Conservation (phyloP, 2,113 vertebrate species). For the Grantiella picta region DNA sequence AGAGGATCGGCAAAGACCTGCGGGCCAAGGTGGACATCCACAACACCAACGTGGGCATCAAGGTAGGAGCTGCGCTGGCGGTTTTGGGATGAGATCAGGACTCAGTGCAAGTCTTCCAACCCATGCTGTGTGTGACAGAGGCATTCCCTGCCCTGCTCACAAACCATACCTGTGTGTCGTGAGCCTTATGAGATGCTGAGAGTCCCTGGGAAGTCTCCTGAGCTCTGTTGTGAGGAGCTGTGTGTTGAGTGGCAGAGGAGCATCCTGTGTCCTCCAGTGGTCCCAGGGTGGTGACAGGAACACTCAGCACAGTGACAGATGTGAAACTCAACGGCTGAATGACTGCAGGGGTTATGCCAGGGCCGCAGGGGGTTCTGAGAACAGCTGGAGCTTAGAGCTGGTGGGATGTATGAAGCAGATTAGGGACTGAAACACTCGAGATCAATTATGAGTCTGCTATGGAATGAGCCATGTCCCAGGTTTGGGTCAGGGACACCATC, state of each 20-base stretch:
- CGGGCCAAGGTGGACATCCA: conserved; percentile 90
- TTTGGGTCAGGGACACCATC: not conserved
- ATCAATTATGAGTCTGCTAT: not conserved
- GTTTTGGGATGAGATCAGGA: not conserved
- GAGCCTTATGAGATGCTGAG: not conserved
- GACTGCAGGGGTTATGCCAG: not conserved
- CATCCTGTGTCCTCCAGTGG: not conserved
- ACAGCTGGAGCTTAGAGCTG: not conserved
- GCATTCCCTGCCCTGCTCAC: not conserved
- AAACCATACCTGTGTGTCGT: not conserved
- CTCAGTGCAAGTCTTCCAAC: not conserved
- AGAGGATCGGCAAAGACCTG: conserved; percentile 91
- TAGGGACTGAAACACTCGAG: not conserved
- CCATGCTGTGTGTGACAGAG: not conserved
- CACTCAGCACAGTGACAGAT: not conserved
- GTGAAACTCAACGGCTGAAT: not conserved
- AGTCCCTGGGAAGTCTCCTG: not conserved
- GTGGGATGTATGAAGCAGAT: not conserved
- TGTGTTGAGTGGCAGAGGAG: not conserved
- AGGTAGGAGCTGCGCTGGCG: conserved; percentile 72
- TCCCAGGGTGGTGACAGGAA: not conserved
- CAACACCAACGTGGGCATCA: conserved; percentile 93
- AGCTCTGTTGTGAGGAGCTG: not conserved
- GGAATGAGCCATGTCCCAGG: not conserved
- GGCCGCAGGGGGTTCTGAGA: not conserved